phyloP scores from a whole-genome alignment of 2,797 vertebrate species.

The Sebastolobus alascanus region DNA sequence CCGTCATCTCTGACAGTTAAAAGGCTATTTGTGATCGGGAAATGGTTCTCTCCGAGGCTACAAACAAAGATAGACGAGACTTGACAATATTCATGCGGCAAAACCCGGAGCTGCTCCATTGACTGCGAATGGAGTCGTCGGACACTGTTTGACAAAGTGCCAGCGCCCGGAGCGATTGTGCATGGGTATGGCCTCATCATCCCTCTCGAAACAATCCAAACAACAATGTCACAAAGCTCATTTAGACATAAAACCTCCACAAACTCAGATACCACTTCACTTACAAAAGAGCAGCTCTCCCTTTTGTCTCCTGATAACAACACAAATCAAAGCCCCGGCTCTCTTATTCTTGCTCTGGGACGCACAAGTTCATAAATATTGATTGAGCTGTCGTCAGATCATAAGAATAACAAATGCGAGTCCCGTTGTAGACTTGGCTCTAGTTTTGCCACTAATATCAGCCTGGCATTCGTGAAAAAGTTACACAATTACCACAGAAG shows the following conservation, averaged over 20 bases:
- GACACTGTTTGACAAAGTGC: constrained; percentile 56
- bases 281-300: constrained; percentile 26
- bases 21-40: constrained; percentile 60
- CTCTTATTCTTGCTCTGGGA: constrained; percentile 37
- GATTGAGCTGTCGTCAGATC: constrained; percentile 53
- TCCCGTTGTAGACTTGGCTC: constrained; percentile 36
- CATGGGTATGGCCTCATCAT: constrained; percentile 45
- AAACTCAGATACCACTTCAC: constrained; percentile 32
- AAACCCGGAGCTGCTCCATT: constrained; percentile 62
- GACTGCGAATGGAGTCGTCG: constrained; percentile 53
- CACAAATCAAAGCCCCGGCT: constrained; percentile 22
- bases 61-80: constrained; percentile 58
- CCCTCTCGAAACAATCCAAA: constrained; percentile 48
- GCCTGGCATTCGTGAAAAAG: constrained; percentile 48
- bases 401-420: constrained; percentile 60
- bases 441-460: constrained; percentile 30
- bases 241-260: constrained; percentile 30
- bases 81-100: constrained; percentile 63
- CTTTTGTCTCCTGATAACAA: constrained; percentile 28
- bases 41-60: constrained; percentile 51
- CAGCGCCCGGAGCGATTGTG: constrained; percentile 31
- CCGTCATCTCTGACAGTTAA: constrained; percentile 51
- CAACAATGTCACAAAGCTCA: constrained; percentile 51
- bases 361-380: constrained; percentile 57
- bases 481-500: constrained; percentile 42